phyloP scores from a whole-genome alignment of 2,797 vertebrate genomes.

The Poliocrania exsul region DNA sequence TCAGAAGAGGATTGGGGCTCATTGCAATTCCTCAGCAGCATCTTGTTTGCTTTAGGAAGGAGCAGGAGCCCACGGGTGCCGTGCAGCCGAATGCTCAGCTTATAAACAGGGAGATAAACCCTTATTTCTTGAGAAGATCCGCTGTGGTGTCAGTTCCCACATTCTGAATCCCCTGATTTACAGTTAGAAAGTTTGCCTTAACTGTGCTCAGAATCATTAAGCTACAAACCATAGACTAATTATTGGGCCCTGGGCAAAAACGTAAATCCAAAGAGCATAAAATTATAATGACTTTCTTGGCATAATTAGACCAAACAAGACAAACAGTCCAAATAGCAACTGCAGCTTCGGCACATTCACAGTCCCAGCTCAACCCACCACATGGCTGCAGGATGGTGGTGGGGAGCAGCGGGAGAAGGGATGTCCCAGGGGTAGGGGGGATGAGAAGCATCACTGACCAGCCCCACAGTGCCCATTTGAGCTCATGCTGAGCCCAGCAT shows the following conservation, averaged over 20 bases:
- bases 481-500: accelerated
- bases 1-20: not conserved
- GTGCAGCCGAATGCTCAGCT: not conserved
- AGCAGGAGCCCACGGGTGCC: not conserved
- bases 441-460: not conserved
- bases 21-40: not conserved
- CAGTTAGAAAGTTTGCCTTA: not conserved
- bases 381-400: not conserved
- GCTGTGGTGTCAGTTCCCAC: not conserved
- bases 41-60: not conserved
- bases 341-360: not conserved
- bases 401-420: not conserved
- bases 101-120: not conserved
- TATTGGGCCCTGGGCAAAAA: constrained; percentile 58
- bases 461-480: not conserved
- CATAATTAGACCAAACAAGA: constrained; percentile 66
- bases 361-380: accelerated
- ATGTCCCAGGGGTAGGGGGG: not conserved
- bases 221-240: constrained; percentile 60
- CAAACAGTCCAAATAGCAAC: not conserved
- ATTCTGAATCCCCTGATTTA: not conserved
- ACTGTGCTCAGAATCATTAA: constrained; percentile 26
- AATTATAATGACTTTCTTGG: constrained; percentile 66
- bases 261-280: constrained; percentile 64
- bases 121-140: not conserved